Conservation (phyloP, 2,113 vertebrate species). For the Clupea harengus region DNA sequence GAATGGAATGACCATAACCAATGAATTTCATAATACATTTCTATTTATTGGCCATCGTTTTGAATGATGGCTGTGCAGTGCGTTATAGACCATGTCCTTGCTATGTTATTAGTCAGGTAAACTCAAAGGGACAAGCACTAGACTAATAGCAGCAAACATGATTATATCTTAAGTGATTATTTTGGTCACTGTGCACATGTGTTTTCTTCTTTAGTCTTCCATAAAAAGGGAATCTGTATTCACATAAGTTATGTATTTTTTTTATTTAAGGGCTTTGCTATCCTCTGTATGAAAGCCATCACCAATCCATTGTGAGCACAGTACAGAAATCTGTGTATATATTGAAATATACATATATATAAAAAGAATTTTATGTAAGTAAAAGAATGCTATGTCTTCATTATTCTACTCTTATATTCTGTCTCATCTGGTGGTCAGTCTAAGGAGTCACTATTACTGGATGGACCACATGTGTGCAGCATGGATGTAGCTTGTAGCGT, state of each 20-base stretch:
- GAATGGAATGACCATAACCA: neutral
- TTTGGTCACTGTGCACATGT: constrained; percentile 44
- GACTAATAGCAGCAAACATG: neutral
- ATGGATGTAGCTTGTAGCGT: constrained; percentile 53
- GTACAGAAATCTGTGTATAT: constrained; percentile 12
- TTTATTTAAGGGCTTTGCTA: constrained; percentile 43
- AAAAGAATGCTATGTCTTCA: constrained; percentile 43
- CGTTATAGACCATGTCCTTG: neutral
- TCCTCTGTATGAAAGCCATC: constrained; percentile 52
- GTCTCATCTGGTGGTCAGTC: constrained; percentile 28
- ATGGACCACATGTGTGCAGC: constrained; percentile 43
- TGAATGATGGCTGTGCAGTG: neutral
- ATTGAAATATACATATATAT: neutral
- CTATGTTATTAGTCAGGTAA: neutral
- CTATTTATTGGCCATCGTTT: neutral
- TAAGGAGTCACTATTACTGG: constrained; percentile 2
- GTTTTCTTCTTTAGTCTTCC: constrained; percentile 59
- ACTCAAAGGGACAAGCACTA: neutral
- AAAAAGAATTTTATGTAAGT: constrained; percentile 45
- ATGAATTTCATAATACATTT: neutral
- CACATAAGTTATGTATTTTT: constrained; percentile 28
- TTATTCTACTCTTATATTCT: constrained; percentile 33
- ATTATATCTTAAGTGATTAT: neutral
- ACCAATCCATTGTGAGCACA: constrained; percentile 46
- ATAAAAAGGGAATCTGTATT: constrained; percentile 38